Conservation (phyloP, 2,113 vertebrate genomes). For the Isurus oxyrinchus region DNA sequence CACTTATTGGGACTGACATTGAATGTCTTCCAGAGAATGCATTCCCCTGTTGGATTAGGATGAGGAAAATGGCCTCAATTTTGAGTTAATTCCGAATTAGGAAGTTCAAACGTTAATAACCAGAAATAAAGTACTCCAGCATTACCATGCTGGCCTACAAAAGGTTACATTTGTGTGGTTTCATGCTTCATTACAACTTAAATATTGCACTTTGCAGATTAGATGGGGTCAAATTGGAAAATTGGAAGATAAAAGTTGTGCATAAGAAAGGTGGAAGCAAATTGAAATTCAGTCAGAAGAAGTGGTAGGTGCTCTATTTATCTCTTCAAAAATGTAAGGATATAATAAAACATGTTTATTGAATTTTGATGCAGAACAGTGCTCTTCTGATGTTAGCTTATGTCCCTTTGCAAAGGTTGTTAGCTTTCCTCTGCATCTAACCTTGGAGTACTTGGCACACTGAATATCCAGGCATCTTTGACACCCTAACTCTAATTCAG, state of each 20-base stretch:
- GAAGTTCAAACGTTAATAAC: not conserved
- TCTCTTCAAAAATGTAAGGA: constrained; percentile 19
- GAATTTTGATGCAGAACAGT: not conserved
- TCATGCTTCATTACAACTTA: not conserved
- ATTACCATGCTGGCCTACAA: not conserved
- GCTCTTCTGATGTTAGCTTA: not conserved
- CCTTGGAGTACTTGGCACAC: not conserved
- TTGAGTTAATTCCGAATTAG: not conserved
- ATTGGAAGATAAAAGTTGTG: constrained; percentile 72
- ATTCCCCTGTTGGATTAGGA: not conserved
- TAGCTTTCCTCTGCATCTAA: not conserved
- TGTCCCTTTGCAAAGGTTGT: not conserved
- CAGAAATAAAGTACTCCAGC: not conserved
- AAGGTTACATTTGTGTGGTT: not conserved
- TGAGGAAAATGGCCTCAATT: not conserved
- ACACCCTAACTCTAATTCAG: not conserved
- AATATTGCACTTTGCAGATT: constrained; percentile 60
- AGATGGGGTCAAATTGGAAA: constrained; percentile 82
- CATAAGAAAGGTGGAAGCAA: constrained; percentile 74
- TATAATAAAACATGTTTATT: not conserved
- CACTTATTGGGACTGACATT: not conserved
- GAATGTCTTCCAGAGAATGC: not conserved
- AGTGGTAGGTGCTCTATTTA: constrained; percentile 58
- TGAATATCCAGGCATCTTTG: not conserved
- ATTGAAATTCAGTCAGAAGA: constrained; percentile 71